Base-by-base conservation (phyloP, 2,797 vertebrate genomes). In the Otolemur crassicaudatus region DNA sequence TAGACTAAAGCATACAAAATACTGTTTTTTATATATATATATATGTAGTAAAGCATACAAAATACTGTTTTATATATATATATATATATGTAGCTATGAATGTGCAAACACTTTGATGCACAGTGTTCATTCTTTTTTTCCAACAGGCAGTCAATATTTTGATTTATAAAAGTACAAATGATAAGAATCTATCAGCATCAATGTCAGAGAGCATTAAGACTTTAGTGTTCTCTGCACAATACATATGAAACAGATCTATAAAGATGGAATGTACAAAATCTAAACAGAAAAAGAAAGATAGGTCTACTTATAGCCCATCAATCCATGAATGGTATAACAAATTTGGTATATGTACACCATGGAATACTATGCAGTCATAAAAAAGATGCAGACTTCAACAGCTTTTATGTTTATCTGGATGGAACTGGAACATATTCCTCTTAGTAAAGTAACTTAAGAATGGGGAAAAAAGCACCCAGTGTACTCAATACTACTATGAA, bases 1-100 rank as follows among this genome's bases (percentile, higher is more conserved):
- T 98, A 73, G 53, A 98, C 98, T 98, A 98, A 98, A 98, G 98
- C 98, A 98, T 99, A 97, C 97, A 53, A 49, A 53, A 53, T 53
- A 53, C 2, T 53, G 49, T 49, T 37, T 37, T 37, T 37, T 37
- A 37, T 37, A 37, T 37, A 37, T 37, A 37, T 97, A 97, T 98
- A 98, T 98, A 93, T 97, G 97, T 98, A 98, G 98, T 98, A 98
- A 98, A 98, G 98, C 98, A 98, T 99, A 97, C 97, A 53, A 49
- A 53, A 53, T 53, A 53, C 2, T 53, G 49, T 49, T 37, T 37
- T 37, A 2, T 37, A 37, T 37, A 37, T 37, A 37, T 37, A 37
- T 97, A 97, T 98, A 98, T 98, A 93, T 97, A 98, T 97, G 97
- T 98, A 98, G 98, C 98, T 98, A 98, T 88, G 79, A 97, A 98